Evolutionary conservation across 2,797 vertebrate genomes (phyloP).

Genomic region (Gymnoscopelus braueri): DNA sequence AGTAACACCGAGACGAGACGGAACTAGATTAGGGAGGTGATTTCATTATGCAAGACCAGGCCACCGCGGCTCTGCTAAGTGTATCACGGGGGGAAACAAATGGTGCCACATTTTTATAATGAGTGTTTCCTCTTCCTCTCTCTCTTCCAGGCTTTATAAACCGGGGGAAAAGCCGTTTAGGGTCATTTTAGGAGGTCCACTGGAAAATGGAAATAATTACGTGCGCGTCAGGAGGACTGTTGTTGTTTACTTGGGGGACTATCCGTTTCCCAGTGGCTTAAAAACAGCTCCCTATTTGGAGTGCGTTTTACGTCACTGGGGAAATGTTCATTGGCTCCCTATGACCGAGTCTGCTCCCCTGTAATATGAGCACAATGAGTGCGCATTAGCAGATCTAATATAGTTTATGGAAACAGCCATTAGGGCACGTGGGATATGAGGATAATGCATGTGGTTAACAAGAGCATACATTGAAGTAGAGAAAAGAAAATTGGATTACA

Average conservation of each 20-base stretch:
- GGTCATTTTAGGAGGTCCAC: too few relatives aligned
- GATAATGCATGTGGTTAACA: slow-evolving; percentile 25
- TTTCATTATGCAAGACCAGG: slow-evolving; percentile 46
- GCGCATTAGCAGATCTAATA: slow-evolving; percentile 35
- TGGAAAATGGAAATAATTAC: background rate
- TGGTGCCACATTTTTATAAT: slow-evolving; percentile 18
- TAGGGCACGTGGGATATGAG: slow-evolving; percentile 8
- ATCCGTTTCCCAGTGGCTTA: slow-evolving; percentile 8
- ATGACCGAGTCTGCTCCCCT: background rate
- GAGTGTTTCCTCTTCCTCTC: slow-evolving; percentile 49
- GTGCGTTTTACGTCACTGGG: slow-evolving; percentile 15
- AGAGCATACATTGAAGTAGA: slow-evolving; percentile 18
- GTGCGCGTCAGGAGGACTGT: background rate
- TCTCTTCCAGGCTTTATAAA: slow-evolving; percentile 23
- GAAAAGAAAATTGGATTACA: slow-evolving; percentile 4
- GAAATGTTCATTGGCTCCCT: slow-evolving; percentile 2
- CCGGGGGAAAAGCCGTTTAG: slow-evolving; percentile 12
- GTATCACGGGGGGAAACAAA: slow-evolving; percentile 38
- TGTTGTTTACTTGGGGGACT: background rate
- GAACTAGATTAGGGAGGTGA: slow-evolving; percentile 40
- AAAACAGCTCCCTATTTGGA: slow-evolving; percentile 27
- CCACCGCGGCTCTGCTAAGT: slow-evolving; percentile 33
- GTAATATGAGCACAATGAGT: slow-evolving; percentile 33
- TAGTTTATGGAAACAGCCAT: slow-evolving; percentile 30
- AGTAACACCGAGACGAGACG: slow-evolving; percentile 27